Base-by-base conservation (phyloP, 2,888 invertebrate species). In the Synanthedon tipuliformis region DNA sequence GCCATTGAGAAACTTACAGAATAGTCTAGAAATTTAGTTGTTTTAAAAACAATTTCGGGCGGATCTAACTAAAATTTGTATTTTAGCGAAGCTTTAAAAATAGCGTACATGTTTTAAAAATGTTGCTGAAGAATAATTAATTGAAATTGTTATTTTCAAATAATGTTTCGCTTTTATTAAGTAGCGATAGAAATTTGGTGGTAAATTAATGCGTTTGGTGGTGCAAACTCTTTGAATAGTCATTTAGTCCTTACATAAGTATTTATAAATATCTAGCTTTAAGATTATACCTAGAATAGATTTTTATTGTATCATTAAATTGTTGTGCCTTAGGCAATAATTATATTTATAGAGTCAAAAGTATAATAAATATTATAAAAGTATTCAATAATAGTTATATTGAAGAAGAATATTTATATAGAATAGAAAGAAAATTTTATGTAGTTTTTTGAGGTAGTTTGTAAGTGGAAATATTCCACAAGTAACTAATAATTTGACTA, bases 191-290 rank as follows among this genome's bases (percentile, higher is more conserved):
- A 55, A 64, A 66, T 66, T 69, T 76, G 76, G 75, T 77, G 78
- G 75, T 75, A 70, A 65, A 67, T 73, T 66, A 63, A 64, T 75
- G 72, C 78, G 65, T 81, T 79, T 84, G 87, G 87, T 87, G 87
- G 87, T 87, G 87, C 87, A 86, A 87, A 82, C 84, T 86, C 83
- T 76, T 69, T 63, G 59, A 41, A 48, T 51, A 53, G 49, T 59
- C 59, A 62, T 65, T 65, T 80, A 77, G 76, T 65, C 69, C 71
- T 73, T 74, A 34, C 34, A 34, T 56, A 60, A 71, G 63, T 71
- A 67, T 75, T 23, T 23, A 23, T 34, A 34, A 34, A 34, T 76
- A 68, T 75, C 69, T 83, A 83, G 75, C 62, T 69, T 67, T 85
- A 81, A 83, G 80, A 72, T 56, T 66, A 62, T 66, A 54, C 58